Percentiles rank a stretch among this genome's conserved stretches.
These are phyloP conservation scores for Scaptodrosophila latifasciaeformis DNA, from an alignment of 2,888 invertebrate genomes.

Conservation along the genomic window DNA sequence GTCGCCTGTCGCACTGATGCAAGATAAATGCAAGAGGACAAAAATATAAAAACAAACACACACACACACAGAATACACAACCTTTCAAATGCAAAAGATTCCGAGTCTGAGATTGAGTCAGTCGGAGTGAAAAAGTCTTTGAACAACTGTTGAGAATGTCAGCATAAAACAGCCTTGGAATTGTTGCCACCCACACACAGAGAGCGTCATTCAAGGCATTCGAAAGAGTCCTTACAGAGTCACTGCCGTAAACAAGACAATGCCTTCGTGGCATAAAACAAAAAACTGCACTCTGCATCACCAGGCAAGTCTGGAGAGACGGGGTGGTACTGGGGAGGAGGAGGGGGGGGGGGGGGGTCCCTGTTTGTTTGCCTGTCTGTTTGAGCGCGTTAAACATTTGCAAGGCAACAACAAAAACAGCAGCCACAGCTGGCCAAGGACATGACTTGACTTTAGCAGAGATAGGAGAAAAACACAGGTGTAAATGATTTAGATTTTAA, in stretches of 20 bases:
- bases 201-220: no score
- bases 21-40: no score
- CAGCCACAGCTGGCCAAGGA: constrained; percentile 46
- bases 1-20: no score
- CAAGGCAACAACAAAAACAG: constrained; percentile 17
- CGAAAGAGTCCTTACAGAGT: constrained; percentile 60
- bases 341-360: background rate
- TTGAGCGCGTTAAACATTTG: constrained; percentile 53
- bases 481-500: constrained; percentile 55
- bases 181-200: no score
- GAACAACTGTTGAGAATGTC: no score
- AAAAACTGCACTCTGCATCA: background rate
- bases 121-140: no score
- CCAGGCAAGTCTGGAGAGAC: background rate
- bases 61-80: constrained; percentile 41
- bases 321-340: no score
- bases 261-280: constrained; percentile 16
- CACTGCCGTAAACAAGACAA: constrained; percentile 60
- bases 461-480: constrained; percentile 51
- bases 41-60: background rate
- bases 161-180: no score
- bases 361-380: constrained; percentile 21
- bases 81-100: no score
- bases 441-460: constrained; percentile 43
- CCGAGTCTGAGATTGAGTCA: no score